phyloP scores from a whole-genome alignment of 2,888 invertebrate species.

The Beris chalybata region DNA sequence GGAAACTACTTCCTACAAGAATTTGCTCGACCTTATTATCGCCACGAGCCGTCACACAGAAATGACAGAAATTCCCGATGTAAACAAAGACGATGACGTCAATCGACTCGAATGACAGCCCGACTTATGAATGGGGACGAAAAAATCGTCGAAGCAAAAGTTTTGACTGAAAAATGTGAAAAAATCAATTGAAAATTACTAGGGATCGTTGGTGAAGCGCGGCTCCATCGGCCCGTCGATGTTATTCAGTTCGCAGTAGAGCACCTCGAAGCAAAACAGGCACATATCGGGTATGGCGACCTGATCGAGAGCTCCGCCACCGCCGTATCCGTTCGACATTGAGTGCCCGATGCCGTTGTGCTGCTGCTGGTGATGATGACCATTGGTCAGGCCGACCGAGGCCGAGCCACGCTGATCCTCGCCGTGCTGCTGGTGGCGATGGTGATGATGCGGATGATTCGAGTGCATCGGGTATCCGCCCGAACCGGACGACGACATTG shows the following conservation, averaged over 20 bases:
- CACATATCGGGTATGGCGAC: slow-evolving; percentile 96
- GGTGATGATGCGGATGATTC: slow-evolving; percentile 37
- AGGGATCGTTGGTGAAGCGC: slow-evolving; percentile 91
- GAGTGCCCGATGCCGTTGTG: slow-evolving; percentile 16
- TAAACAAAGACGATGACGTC: slow-evolving; percentile 6
- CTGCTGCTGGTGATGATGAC: slow-evolving; percentile 44
- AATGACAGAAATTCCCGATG: too few relatives aligned
- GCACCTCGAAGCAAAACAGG: slow-evolving; percentile 98
- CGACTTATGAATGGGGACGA: neutral
- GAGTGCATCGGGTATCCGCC: slow-evolving; percentile 43
- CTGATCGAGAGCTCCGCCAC: slow-evolving; percentile 44
- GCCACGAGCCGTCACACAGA: too few relatives aligned
- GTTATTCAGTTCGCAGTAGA: slow-evolving; percentile 91
- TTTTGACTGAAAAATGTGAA: neutral
- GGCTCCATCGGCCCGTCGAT: slow-evolving; percentile 90
- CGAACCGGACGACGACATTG: slow-evolving; percentile 42
- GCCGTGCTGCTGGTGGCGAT: slow-evolving; percentile 36
- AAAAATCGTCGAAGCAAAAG: neutral
- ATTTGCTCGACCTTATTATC: too few relatives aligned
- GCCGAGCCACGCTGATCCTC: slow-evolving; percentile 18
- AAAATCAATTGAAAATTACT: slow-evolving; percentile 63
- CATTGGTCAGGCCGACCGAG: slow-evolving; percentile 53
- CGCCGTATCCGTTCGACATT: slow-evolving; percentile 33
- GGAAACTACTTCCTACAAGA: too few relatives aligned
- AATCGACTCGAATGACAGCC: neutral